Base-by-base conservation (phyloP, 2,113 vertebrate species). In the Danionella cerebrum region DNA sequence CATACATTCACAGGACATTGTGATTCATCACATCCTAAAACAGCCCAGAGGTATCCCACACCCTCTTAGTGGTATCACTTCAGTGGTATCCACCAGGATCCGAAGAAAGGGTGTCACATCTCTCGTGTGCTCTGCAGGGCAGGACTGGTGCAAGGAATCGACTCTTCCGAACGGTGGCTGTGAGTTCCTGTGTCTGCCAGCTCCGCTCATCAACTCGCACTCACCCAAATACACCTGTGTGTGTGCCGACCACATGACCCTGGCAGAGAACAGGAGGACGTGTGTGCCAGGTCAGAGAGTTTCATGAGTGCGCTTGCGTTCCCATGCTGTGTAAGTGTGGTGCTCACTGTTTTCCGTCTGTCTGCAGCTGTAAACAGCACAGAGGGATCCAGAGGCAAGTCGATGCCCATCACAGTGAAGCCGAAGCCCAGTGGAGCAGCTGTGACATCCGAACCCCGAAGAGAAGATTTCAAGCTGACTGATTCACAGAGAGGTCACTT, bases 171-270 rank as follows among this genome's bases (percentile, higher is more conserved):
- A 93, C 0, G 92, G 92, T 1, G 91, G 91, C 27, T 96, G 94
- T 73, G 88, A 91, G 65, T 90, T 90, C 69, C 75, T 96, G 68
- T 96, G 94, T 66, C 90, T 96, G 5, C 94, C 94, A 0, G 92
- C 92, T 1, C 92, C 94, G 0, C 79, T 70, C 39, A 85, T 92
- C 72, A 83, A 71, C 50, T 0, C 57, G 0, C 83, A 3, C 39
- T 93, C 94, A 0, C 85, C 92, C 12, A 91, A 88, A 69, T 95
- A 90, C 78, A 96, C 93, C 25, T 96, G 94, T 0, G 85, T 79
- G 63, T 96, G 94, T 70, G 89, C 91, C 0, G 92, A 95, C 7
- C 55, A 82, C 70, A 71, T 75, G 79, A 59, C 54, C 57, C 78
- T 94, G 63, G 86, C 71, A 1, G 1, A 48, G 1, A 89, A 93